phyloP scores from a whole-genome alignment of 2,113 vertebrate species.

The Hemichromis elongatus region DNA sequence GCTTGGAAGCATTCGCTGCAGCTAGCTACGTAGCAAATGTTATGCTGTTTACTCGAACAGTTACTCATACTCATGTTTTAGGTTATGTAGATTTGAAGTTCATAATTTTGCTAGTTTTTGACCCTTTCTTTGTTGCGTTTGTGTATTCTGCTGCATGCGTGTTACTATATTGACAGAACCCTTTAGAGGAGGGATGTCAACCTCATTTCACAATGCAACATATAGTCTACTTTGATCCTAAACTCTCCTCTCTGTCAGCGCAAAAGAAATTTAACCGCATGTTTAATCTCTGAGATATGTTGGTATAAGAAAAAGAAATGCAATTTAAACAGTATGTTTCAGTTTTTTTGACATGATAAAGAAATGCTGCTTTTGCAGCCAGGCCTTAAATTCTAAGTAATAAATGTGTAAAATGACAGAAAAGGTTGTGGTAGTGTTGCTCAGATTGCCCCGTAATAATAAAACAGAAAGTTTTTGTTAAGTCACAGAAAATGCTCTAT shows the following conservation, averaged over 20 bases:
- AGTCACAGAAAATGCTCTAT: too few relatives aligned
- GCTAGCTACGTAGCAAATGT: neutral
- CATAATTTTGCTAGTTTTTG: neutral
- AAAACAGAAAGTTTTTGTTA: too few relatives aligned
- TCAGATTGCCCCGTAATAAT: too few relatives aligned
- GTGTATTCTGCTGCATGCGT: neutral
- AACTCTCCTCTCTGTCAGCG: neutral
- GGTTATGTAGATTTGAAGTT: neutral
- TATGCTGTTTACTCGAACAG: neutral
- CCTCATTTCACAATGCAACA: neutral
- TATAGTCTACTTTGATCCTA: neutral
- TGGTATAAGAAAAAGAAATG: neutral
- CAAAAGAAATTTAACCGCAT: neutral
- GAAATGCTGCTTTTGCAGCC: neutral
- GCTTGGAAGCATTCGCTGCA: neutral
- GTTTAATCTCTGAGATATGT: neutral
- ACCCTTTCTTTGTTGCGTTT: neutral
- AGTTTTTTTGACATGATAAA: neutral
- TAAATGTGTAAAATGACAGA: too few relatives aligned
- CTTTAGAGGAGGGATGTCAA: neutral
- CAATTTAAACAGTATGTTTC: neutral
- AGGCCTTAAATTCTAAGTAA: too few relatives aligned
- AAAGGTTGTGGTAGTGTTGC: too few relatives aligned
- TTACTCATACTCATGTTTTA: neutral
- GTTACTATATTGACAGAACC: neutral